A percentile compares a stretch with the other conserved stretches of the same genome.
Evolutionary conservation across 2,113 vertebrate species (phyloP).

Genomic region (Perca fluviatilis): DNA sequence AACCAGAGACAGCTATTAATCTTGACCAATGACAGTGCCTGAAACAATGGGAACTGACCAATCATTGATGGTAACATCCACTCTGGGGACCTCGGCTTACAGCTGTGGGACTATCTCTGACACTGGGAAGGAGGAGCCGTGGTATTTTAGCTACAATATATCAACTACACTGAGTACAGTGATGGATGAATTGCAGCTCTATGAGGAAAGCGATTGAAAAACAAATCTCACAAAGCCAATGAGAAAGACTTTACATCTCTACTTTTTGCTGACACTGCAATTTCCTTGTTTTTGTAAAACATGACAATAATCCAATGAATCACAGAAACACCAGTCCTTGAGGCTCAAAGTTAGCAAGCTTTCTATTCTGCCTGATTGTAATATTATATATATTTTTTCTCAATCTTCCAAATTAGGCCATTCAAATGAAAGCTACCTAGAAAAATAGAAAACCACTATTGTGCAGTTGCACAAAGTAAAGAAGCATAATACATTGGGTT

Average conservation of each 20-base stretch:
- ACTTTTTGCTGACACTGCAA: conserved; percentile 36
- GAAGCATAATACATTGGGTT: not conserved
- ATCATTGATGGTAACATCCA: conserved; percentile 75
- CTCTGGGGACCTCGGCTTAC: conserved; percentile 48
- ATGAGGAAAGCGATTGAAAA: conserved; percentile 35
- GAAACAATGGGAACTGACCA: conserved; percentile 73
- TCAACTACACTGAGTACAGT: conserved; percentile 51
- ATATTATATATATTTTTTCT: not conserved
- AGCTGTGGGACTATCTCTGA: conserved; percentile 53
- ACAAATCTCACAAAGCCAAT: conserved; percentile 29
- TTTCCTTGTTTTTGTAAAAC: conserved; percentile 39
- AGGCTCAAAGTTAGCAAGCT: not conserved
- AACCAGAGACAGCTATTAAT: conserved; percentile 83
- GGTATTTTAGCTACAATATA: conserved; percentile 68
- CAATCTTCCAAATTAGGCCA: not conserved
- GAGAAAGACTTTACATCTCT: not conserved
- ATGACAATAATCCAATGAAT: not conserved
- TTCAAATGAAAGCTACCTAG: not conserved
- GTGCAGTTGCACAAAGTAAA: not conserved
- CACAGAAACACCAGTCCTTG: not conserved
- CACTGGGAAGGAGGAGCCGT: conserved; percentile 26
- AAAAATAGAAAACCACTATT: not conserved
- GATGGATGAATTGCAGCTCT: conserved; percentile 58
- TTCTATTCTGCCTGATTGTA: not conserved
- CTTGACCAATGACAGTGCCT: conserved; percentile 74